Evolutionary conservation across 2,113 vertebrate species (phyloP).

Genomic region (Pseudonaja textilis): DNA sequence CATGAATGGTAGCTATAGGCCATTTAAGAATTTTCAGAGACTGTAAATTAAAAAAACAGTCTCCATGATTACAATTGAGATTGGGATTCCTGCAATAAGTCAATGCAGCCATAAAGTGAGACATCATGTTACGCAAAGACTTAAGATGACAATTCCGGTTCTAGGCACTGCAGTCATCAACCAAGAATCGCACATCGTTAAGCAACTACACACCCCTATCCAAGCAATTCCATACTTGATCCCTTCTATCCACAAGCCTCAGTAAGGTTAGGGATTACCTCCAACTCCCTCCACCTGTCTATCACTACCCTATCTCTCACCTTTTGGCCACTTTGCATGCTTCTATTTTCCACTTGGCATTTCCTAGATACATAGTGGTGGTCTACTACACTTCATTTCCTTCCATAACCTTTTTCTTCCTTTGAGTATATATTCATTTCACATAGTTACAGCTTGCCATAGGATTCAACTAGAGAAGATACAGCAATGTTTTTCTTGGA

Average conservation of each 20-base stretch:
- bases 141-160: too few relatives aligned
- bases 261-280: neutral
- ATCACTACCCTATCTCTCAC: neutral
- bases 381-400: constrained; percentile 54
- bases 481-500: constrained; percentile 26
- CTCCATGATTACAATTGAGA: neutral
- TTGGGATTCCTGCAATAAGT: neutral
- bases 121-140: neutral
- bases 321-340: constrained; percentile 9
- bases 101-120: neutral
- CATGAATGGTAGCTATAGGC: neutral
- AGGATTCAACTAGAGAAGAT: constrained; percentile 42
- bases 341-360: constrained; percentile 59
- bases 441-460: constrained; percentile 26
- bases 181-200: too few relatives aligned
- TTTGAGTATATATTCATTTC: constrained; percentile 54
- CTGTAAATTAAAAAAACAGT: constrained; percentile 1
- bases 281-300: neutral
- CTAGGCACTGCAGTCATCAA: too few relatives aligned
- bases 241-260: too few relatives aligned
- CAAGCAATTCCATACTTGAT: too few relatives aligned
- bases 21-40: constrained; percentile 40
- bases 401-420: constrained; percentile 48
- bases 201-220: too few relatives aligned
- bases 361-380: constrained; percentile 54